Conservation (phyloP, 2,888 invertebrate genomes). For the Trilocha varians region DNA sequence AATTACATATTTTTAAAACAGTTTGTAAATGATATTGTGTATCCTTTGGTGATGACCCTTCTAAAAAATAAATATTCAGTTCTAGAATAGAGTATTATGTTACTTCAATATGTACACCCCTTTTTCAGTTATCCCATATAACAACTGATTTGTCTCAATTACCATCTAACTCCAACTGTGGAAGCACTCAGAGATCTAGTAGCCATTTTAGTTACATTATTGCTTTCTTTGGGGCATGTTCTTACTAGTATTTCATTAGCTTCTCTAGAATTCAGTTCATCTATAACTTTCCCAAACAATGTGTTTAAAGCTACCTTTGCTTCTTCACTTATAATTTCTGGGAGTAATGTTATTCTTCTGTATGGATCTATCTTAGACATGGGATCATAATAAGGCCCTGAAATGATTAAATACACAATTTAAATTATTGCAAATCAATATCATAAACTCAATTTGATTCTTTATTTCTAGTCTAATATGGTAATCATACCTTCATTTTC, state of each 20-base stretch:
- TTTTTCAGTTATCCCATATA: no score
- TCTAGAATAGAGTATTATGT: no score
- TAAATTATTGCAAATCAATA: neutral
- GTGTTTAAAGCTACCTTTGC: slow-evolving; percentile 76
- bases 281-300: slow-evolving; percentile 76
- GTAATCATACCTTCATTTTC: slow-evolving; percentile 51
- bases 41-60: no score
- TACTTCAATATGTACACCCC: no score
- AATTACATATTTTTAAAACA: no score
- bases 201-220: slow-evolving; percentile 50
- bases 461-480: neutral
- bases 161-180: slow-evolving; percentile 53
- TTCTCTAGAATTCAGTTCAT: slow-evolving; percentile 81
- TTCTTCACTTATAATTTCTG: slow-evolving; percentile 79
- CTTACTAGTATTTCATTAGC: slow-evolving; percentile 87
- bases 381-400: slow-evolving; percentile 75
- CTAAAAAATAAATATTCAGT: no score
- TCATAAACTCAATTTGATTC: neutral
- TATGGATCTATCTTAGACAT: slow-evolving; percentile 77
- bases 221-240: slow-evolving; percentile 77
- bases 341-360: slow-evolving; percentile 83
- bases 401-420: slow-evolving; percentile 10
- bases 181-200: slow-evolving; percentile 52
- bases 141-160: slow-evolving; percentile 7
- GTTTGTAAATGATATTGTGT: no score